Evolutionary conservation across 2,113 vertebrate genomes (phyloP).

Genomic region (Pagrus major): DNA sequence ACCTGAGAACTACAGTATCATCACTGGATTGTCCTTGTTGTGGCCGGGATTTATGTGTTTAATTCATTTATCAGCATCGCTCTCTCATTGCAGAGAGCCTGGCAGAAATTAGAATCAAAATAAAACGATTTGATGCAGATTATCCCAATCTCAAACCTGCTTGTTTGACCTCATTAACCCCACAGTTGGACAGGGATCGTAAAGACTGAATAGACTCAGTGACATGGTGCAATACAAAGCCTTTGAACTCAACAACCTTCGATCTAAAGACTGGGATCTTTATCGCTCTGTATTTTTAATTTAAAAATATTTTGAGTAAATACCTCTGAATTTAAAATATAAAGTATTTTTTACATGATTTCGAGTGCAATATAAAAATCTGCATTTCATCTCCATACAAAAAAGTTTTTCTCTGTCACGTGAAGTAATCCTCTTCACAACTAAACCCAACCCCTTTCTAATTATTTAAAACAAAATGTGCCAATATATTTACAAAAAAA

Average conservation of each 20-base stretch:
- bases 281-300: neutral
- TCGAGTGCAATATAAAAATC: neutral
- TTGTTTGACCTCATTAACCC: neutral
- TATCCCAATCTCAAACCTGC: neutral
- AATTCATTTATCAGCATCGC: neutral
- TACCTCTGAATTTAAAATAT: neutral
- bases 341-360: neutral
- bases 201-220: slow-evolving; percentile 4
- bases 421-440: neutral
- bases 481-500: neutral
- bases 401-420: neutral
- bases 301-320: neutral
- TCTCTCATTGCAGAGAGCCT: neutral
- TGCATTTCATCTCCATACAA: neutral
- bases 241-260: neutral
- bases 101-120: neutral
- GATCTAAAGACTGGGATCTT: slow-evolving; percentile 22
- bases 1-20: neutral
- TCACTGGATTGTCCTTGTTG: neutral
- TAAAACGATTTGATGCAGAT: neutral
- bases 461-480: neutral
- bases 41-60: slow-evolving; percentile 1
- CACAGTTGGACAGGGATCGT: neutral
- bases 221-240: neutral
- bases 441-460: neutral